A percentile compares a stretch with the other conserved stretches of the same genome.
phyloP scores from a whole-genome alignment of 2,888 invertebrate species.

The Macroteleia sp. region DNA sequence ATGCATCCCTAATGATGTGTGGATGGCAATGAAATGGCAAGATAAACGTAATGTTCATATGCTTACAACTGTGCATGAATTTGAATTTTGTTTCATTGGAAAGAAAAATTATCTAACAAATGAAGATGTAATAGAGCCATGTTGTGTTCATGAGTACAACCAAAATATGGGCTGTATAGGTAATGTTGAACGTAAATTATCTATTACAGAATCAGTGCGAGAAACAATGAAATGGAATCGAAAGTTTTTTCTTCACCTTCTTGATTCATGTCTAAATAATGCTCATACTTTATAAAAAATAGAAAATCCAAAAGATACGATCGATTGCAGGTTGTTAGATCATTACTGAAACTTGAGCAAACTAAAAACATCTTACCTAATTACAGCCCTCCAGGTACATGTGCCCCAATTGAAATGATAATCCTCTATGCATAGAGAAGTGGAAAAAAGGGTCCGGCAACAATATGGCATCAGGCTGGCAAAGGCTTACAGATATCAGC shows the following conservation, averaged over 20 bases:
- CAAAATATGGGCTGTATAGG: conserved; percentile 49
- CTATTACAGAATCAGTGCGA: conserved; percentile 39
- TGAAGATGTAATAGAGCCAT: conserved; percentile 51
- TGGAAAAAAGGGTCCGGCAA: too few relatives aligned
- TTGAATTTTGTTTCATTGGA: conserved; percentile 38
- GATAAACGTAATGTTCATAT: conserved; percentile 21
- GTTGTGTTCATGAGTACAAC: conserved; percentile 32
- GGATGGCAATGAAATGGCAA: conserved; percentile 30
- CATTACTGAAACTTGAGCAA: too few relatives aligned
- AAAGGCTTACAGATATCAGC: too few relatives aligned
- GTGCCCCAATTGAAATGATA: too few relatives aligned
- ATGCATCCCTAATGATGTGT: too few relatives aligned
- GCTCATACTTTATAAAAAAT: conserved; percentile 34
- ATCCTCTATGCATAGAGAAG: too few relatives aligned
- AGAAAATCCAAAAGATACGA: conserved; percentile 7
- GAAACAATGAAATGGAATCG: conserved; percentile 59
- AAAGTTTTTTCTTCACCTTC: conserved; percentile 43
- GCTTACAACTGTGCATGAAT: conserved; percentile 44
- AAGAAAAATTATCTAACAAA: conserved; percentile 36
- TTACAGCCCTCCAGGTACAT: too few relatives aligned
- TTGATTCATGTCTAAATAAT: conserved; percentile 29
- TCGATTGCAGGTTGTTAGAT: conserved; percentile 13
- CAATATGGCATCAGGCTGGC: too few relatives aligned
- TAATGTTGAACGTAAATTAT: conserved; percentile 41
- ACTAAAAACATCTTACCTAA: too few relatives aligned